Percentiles rank a stretch among this genome's conserved stretches.
These are phyloP conservation scores for Xestia c-nigrum DNA, from an alignment of 2,888 invertebrate genomes.

Conservation along the genomic window DNA sequence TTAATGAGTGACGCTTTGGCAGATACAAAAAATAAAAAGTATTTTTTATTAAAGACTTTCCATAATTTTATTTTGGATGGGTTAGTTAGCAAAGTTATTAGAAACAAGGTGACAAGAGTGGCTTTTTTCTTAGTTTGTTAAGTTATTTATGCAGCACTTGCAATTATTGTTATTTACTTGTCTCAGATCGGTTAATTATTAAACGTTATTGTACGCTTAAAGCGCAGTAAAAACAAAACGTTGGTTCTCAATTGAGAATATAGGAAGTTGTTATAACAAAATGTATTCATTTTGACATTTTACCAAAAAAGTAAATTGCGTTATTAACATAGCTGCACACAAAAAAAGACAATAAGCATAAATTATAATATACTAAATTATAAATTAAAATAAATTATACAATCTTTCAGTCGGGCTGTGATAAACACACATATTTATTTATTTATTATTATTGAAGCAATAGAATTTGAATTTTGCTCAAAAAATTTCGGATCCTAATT, in stretches of 20 bases:
- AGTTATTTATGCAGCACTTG: neutral
- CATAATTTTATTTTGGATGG: neutral
- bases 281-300: neutral
- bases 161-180: neutral
- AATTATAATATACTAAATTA: neutral
- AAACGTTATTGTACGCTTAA: neutral
- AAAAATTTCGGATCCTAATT: neutral
- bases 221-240: neutral
- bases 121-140: neutral
- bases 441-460: neutral
- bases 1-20: neutral
- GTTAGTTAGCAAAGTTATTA: neutral
- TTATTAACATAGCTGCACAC: neutral
- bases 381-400: neutral
- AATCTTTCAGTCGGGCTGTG: neutral
- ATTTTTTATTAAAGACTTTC: neutral
- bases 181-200: slow-evolving; percentile 8
- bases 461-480: neutral
- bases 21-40: neutral
- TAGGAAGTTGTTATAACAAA: neutral
- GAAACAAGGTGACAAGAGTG: neutral
- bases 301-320: neutral
- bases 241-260: neutral
- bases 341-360: neutral
- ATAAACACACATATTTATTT: neutral